Evolutionary conservation across 2,888 invertebrate species (phyloP), one percentile per base, ranked within the genome.

Genomic region (Zhengitettix transpicula): DNA sequence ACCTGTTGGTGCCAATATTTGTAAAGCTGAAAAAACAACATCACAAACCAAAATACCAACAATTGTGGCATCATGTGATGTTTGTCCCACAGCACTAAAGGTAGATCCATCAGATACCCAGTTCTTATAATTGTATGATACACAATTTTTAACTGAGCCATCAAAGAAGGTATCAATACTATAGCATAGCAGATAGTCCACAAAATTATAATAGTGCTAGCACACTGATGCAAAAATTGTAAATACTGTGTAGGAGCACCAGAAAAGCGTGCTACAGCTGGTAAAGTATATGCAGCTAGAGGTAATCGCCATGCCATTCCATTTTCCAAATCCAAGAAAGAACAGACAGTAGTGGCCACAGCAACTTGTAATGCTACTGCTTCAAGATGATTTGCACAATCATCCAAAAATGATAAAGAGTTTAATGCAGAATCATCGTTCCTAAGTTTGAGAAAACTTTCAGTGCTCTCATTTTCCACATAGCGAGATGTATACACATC

Each of bases 11-110:
- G 41, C 55, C 54, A 58, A 60, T 62, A 69, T 63, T 61, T 69
- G 65, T 67, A 67, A 63, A 76, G 65, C 64, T 76, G 73, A 11
- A 71, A 66, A 11, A 67, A 58, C 62, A 77, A 77, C 64, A 77
- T 68, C 44, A 72, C 68, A 41, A 73, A 61, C 78, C 78, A 79
- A 65, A 77, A 77, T 40, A 74, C 67, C 9, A 77, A 69, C 59
- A 78, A 70, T 65, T 77, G 75, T 14, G 74, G 68, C 9, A 77
- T 73, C 10, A 78, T 67, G 65, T 73, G 70, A 9, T 77, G 66
- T 14, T 73, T 70, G 55, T 72, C 69, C 74, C 74, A 76, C 47
- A 75, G 68, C 60, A 70, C 69, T 40, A 40, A n/a, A 56, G 70
- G 65, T 60, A 67, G 68, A 69, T 73, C 65, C 69, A 71, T 59